Evolutionary conservation across 2,113 vertebrate genomes (phyloP), one percentile per base, ranked within the genome.

Genomic region (Glaucomys volans): DNA sequence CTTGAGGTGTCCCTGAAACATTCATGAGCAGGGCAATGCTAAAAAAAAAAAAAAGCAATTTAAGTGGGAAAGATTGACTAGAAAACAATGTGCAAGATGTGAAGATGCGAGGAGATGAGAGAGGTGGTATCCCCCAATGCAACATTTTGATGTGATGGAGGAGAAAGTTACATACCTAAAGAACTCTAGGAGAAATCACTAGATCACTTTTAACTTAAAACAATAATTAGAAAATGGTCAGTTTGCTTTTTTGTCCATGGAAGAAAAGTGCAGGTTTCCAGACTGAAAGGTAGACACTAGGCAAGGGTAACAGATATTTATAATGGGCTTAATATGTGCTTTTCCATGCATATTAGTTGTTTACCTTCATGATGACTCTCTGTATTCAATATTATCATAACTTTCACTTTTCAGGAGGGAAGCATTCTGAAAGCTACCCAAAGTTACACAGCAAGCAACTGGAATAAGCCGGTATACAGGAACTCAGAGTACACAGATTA

Each of bases 401-500:
- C 24, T 8, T 91, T 83, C 18, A 71, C 7, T 77, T 52, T 30
- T 22, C 5, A 75, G 37, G 47, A 85, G 35, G 7, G 4, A 40
- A 14, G 8, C 2, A 26, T 71, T 81, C 16, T 40, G 35, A 91
- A 88, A 94, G 4, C 35, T 84, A 22, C 6, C 35, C 5, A 28
- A 8, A 76, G 2, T 42, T 37, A 47, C 37, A 52, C 12, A 47
- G 8, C 13, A 12, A 8, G 20, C 6, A 47, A 32, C 0, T 54
- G 3, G 0, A 24, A 0, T 20, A 10, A 95, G 24, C 30, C 5
- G 40, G 12, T 2, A 5, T 11, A 0, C n/a, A 24, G 7, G 13
- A 88, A 44, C 30, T 40, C 24, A 0, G 0, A 37, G 28, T 26
- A 1, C 7, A 44, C 5, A 67, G 1, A 62, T 62, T 57, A 17